Evolutionary conservation across 2,113 vertebrate species (phyloP).

Genomic region (Boleophthalmus pectinirostris): DNA sequence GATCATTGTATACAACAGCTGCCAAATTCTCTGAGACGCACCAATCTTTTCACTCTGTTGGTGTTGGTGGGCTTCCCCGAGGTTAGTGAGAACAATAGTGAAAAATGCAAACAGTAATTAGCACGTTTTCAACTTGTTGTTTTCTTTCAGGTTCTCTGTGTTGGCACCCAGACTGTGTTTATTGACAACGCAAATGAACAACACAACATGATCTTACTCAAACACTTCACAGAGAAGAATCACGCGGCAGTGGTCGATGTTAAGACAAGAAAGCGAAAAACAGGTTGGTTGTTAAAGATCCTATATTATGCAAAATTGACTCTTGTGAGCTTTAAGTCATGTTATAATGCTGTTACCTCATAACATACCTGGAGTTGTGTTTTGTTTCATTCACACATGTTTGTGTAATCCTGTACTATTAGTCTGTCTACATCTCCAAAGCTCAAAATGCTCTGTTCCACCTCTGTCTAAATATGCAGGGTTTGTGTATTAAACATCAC

Average conservation of each 20-base stretch:
- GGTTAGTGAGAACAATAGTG: constrained; percentile 69
- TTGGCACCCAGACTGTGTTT: constrained; percentile 92
- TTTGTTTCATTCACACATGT: no score
- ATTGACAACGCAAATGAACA: constrained; percentile 95
- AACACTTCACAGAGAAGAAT: constrained; percentile 97
- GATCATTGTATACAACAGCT: constrained; percentile 91
- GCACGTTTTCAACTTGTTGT: neutral
- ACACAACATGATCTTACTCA: constrained; percentile 92
- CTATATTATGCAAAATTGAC: no score
- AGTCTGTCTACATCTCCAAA: no score
- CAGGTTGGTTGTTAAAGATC: constrained; percentile 74
- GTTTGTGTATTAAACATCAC: no score
- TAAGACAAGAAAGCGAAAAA: constrained; percentile 94
- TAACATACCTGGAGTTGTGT: no score
- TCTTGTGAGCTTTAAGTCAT: no score
- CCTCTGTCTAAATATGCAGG: no score
- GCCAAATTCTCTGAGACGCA: constrained; percentile 89
- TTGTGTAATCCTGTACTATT: no score
- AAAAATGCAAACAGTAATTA: neutral
- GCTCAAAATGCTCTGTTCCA: no score
- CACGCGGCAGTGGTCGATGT: constrained; percentile 93
- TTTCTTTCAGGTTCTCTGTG: constrained; percentile 86
- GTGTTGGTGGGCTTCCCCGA: constrained; percentile 97
- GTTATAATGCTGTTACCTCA: no score
- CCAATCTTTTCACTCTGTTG: constrained; percentile 93